phyloP scores from a whole-genome alignment of 2,797 vertebrate species.

The Macropodus opercularis region DNA sequence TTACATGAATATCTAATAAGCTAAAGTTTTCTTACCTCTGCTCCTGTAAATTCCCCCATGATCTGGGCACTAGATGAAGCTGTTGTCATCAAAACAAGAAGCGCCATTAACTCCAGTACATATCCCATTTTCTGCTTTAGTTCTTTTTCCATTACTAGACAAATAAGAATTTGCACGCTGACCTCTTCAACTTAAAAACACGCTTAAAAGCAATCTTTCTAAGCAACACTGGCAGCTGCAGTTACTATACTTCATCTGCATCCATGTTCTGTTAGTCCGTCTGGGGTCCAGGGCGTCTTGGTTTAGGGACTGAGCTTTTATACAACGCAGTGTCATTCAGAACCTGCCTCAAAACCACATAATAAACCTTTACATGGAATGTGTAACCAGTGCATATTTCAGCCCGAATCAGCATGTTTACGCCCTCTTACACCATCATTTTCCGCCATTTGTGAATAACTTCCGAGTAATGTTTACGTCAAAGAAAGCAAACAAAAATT shows the following conservation, averaged over 20 bases:
- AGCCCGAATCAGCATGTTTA: conserved; percentile 34
- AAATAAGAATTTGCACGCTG: neutral
- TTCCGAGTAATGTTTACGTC: conserved; percentile 22
- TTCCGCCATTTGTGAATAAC: conserved; percentile 41
- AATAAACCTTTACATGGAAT: conserved; percentile 60
- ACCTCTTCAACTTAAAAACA: conserved; percentile 9
- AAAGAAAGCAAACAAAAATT: conserved; percentile 39
- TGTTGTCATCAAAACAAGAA: conserved; percentile 62
- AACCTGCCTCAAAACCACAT: conserved; percentile 55
- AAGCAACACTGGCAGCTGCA: neutral
- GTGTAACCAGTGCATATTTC: conserved; percentile 52
- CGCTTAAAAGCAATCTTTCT: conserved; percentile 8
- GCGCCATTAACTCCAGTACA: conserved; percentile 49
- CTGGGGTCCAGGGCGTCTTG: neutral
- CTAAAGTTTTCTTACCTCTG: conserved; percentile 67
- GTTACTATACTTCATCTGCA: neutral
- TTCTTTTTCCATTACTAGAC: conserved; percentile 13
- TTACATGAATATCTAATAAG: neutral
- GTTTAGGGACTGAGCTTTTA: conserved; percentile 55
- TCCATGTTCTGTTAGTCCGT: conserved; percentile 10
- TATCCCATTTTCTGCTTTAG: conserved; percentile 42
- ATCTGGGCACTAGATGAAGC: conserved; percentile 46
- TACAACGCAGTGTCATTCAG: conserved; percentile 38
- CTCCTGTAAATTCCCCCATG: conserved; percentile 53
- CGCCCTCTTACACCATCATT: conserved; percentile 38